Base-by-base conservation (phyloP, 2,113 vertebrate genomes). In the Apodemus sylvaticus region DNA sequence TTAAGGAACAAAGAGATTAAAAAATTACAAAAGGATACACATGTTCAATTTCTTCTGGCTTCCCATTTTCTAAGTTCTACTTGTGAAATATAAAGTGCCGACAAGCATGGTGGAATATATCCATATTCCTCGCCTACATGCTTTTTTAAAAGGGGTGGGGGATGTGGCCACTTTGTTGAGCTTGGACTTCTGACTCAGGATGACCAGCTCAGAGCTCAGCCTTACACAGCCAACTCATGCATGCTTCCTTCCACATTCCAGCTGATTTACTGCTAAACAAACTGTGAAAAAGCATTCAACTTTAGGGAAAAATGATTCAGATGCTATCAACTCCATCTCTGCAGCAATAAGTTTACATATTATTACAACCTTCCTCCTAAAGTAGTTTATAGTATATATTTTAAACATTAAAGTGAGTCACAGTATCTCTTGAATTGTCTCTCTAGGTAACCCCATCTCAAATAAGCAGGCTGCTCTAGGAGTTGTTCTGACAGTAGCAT, bases 391-490 rank as follows among this genome's bases (percentile, higher is more conserved):
- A 71, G 68, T 42, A 94, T 78, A 13, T 45, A 36, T 11, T 95
- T 96, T 66, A 91, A 94, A 93, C 19, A 94, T 73, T 55, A 83
- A 53, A 68, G 6, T 77, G 70, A 87, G 82, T 89, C 94, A 87
- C 53, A 95, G 58, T 94, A 89, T 78, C 14, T 94, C 92, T 93
- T 53, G 42, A 85, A 45, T 64, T 86, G 5, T 68, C 19, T 83
- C 51, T 58, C 51, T 64, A 94, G 22, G 53, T 60, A 90, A 90
- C 26, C 13, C 58, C 36, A 77, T 94, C 48, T 94, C 12, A 94
- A 94, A 91, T 73, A 86, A 82, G 78, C 70, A 94, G 93, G 73
- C 62, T 45, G 3, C 19, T 73, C 3, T n/a, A 87, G 51, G 89
- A 86, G 74, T 29, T 82, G 64, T 34, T 94, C 62, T 91, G 64